Evolutionary conservation across 2,888 invertebrate species (phyloP).

Genomic region (Limnephilus marmoratus): DNA sequence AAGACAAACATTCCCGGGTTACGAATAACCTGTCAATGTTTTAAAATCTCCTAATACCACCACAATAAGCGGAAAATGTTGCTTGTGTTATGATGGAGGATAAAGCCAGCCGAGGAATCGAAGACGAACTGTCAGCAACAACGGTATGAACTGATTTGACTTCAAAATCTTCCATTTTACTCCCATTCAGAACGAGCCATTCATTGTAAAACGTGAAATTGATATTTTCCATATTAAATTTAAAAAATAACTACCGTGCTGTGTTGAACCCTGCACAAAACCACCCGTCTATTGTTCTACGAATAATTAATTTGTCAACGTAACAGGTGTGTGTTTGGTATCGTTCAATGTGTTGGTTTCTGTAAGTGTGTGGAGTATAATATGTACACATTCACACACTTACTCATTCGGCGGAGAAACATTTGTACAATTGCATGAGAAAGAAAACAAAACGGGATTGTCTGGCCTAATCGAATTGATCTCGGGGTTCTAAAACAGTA

Average conservation of each 20-base stretch:
- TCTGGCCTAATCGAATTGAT: neutral
- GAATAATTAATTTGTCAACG: slow-evolving; percentile 13
- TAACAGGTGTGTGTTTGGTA: neutral
- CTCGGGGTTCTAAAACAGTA: neutral
- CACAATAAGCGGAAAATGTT: too few relatives aligned
- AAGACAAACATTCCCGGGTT: too few relatives aligned
- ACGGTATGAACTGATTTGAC: too few relatives aligned
- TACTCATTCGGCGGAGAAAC: neutral
- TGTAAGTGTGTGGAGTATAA: neutral
- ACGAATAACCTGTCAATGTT: too few relatives aligned
- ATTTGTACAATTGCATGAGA: neutral
- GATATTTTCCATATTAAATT: neutral
- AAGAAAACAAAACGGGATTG: neutral
- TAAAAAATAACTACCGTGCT: neutral
- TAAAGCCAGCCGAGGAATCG: too few relatives aligned
- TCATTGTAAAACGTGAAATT: neutral
- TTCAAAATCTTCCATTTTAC: too few relatives aligned
- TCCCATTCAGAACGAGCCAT: neutral
- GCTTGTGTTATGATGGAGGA: too few relatives aligned
- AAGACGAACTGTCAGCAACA: too few relatives aligned
- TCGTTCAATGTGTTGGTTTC: neutral
- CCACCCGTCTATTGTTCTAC: neutral
- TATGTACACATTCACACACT: neutral
- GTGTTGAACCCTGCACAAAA: neutral
- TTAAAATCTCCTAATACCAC: too few relatives aligned